These are phyloP conservation scores for Xanthorhoe spadicearia DNA, from an alignment of 2,888 invertebrate genomes.

Conservation along the genomic window DNA sequence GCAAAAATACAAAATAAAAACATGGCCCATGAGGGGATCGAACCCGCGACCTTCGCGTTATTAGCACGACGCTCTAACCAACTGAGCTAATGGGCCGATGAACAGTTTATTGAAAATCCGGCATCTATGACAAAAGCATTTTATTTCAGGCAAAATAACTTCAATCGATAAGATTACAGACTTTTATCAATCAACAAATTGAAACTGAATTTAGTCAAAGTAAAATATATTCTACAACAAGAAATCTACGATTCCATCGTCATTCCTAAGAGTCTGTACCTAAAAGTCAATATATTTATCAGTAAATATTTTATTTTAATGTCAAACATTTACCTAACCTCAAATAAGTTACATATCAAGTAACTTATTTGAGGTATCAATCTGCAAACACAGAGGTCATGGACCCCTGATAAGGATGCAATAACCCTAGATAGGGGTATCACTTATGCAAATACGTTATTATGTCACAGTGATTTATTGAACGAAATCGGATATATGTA, in stretches of 20 bases:
- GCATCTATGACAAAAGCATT: background rate
- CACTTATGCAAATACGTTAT: constrained; percentile 59
- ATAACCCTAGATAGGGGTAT: constrained; percentile 64
- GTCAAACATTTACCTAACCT: constrained; percentile 38
- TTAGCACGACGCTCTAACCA: constrained; percentile 39
- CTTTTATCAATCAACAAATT: too few relatives aligned
- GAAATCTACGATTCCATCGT: background rate
- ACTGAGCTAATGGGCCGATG: constrained; percentile 37
- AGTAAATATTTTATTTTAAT: constrained; percentile 12
- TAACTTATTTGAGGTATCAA: too few relatives aligned
- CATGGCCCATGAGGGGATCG: constrained; percentile 38
- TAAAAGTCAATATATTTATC: background rate
- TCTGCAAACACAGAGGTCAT: constrained; percentile 59
- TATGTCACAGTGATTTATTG: constrained; percentile 36
- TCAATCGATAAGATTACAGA: too few relatives aligned
- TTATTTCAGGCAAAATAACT: too few relatives aligned
- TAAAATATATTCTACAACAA: background rate
- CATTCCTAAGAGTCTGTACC: background rate
- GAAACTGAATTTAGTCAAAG: too few relatives aligned
- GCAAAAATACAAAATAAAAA: constrained; percentile 13
- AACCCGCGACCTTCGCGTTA: constrained; percentile 39
- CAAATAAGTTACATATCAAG: constrained; percentile 49
- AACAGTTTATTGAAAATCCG: accelerated
- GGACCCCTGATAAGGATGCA: constrained; percentile 75
- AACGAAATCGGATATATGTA: constrained; percentile 3